These are phyloP conservation scores for Oryzias melastigma DNA, from an alignment of 2,113 vertebrate species.

Conservation along the genomic window DNA sequence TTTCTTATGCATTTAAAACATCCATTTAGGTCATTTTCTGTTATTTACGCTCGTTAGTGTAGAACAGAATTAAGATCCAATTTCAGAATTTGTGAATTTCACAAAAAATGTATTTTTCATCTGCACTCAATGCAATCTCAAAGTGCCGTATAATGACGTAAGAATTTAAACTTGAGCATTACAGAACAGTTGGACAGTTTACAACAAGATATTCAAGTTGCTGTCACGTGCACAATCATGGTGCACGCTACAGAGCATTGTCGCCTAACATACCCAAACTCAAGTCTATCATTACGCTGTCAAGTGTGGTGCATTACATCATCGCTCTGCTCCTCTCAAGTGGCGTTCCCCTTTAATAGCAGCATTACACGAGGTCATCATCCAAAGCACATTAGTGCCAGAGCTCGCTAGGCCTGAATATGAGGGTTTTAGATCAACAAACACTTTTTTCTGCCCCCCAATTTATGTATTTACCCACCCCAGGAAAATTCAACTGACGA, in stretches of 20 bases:
- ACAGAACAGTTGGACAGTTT: too few relatives aligned
- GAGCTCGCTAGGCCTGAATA: conserved; percentile 32
- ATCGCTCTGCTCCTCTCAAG: conserved; percentile 32
- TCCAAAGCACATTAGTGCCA: conserved; percentile 23
- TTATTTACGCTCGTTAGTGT: too few relatives aligned
- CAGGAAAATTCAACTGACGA: conserved; percentile 30
- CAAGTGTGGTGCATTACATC: conserved; percentile 58
- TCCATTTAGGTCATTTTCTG: too few relatives aligned
- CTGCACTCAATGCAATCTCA: too few relatives aligned
- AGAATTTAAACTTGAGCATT: too few relatives aligned
- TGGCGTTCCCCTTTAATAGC: conserved; percentile 31
- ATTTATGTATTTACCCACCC: not conserved
- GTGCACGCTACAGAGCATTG: conserved; percentile 27
- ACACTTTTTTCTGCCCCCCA: conserved; percentile 9
- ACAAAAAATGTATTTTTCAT: too few relatives aligned
- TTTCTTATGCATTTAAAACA: too few relatives aligned
- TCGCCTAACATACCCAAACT: conserved; percentile 24
- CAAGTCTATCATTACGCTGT: conserved; percentile 57
- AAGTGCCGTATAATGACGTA: too few relatives aligned
- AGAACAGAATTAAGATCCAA: too few relatives aligned
- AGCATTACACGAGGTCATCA: conserved; percentile 44
- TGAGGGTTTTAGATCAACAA: conserved; percentile 37
- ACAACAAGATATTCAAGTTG: not conserved
- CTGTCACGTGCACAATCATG: not conserved
- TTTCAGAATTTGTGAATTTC: too few relatives aligned